These are phyloP conservation scores for Amiota minor DNA, from an alignment of 2,888 invertebrate genomes.

Conservation along the genomic window DNA sequence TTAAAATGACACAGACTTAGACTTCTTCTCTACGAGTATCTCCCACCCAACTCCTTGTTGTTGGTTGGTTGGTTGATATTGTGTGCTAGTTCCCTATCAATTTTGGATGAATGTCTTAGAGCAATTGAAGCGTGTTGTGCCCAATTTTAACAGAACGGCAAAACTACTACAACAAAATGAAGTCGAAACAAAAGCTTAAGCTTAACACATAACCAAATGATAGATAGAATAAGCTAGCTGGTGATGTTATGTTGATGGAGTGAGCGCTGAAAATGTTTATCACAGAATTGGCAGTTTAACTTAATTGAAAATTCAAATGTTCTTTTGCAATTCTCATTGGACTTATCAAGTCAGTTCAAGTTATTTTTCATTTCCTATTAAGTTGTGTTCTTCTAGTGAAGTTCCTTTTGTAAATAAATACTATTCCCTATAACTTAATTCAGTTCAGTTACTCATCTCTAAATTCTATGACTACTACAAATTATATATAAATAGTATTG, in stretches of 20 bases:
- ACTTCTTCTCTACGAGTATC: not conserved
- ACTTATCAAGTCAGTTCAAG: conserved; percentile 1
- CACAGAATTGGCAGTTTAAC: conserved; percentile 55
- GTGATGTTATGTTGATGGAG: not conserved
- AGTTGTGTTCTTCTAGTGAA: no score
- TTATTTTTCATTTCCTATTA: not conserved
- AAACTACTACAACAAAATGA: not conserved
- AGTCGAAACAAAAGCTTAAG: no score
- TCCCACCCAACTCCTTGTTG: not conserved
- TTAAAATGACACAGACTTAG: conserved; percentile 24
- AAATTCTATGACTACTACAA: no score
- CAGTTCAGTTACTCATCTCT: no score
- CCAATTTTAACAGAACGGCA: conserved; percentile 1
- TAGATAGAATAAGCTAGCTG: not conserved
- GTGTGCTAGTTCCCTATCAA: not conserved
- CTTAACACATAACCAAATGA: not conserved
- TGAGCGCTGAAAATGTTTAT: conserved; percentile 43
- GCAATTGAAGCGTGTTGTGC: conserved; percentile 19
- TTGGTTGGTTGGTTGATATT: not conserved
- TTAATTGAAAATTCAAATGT: conserved; percentile 65
- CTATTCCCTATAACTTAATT: no score
- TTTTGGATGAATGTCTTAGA: not conserved
- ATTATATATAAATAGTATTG: no score
- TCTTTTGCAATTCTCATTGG: conserved; percentile 31
- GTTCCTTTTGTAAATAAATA: no score